Evolutionary conservation across 2,888 invertebrate genomes (phyloP).

Genomic region (Epiblema foenella): DNA sequence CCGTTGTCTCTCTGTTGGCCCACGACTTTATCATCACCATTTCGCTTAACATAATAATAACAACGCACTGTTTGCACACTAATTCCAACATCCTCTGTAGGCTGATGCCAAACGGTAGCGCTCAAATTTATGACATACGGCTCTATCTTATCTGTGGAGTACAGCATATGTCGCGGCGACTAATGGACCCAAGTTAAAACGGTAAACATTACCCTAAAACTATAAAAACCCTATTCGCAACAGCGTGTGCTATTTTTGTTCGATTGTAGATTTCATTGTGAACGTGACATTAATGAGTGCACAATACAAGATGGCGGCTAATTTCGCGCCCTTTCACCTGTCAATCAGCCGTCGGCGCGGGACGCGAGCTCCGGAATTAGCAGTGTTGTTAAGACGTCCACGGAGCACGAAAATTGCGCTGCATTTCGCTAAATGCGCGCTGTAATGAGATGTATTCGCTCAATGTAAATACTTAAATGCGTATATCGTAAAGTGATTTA

Average conservation of each 20-base stretch:
- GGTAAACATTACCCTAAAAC: constrained; percentile 75
- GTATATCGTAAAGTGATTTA: constrained; percentile 37
- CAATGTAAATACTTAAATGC: constrained; percentile 26
- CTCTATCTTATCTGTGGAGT: constrained; percentile 81
- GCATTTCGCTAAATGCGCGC: constrained; percentile 59
- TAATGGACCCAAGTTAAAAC: constrained; percentile 67
- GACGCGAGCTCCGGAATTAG: constrained; percentile 65
- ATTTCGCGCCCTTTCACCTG: constrained; percentile 82
- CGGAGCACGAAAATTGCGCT: constrained; percentile 65
- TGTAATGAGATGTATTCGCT: constrained; percentile 42
- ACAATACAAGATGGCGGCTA: constrained; percentile 60
- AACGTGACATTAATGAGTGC: constrained; percentile 55
- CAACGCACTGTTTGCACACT: constrained; percentile 72
- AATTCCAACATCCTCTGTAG: constrained; percentile 77
- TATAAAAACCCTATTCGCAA: constrained; percentile 57
- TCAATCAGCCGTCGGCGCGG: constrained; percentile 75
- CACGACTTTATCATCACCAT: constrained; percentile 74
- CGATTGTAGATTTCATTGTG: constrained; percentile 45
- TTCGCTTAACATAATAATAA: constrained; percentile 70
- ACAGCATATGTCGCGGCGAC: constrained; percentile 77
- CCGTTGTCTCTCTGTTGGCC: constrained; percentile 62
- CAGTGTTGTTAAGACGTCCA: constrained; percentile 59
- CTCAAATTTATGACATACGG: constrained; percentile 80
- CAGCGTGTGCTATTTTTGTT: constrained; percentile 70
- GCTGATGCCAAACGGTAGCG: constrained; percentile 81